These are phyloP conservation scores for Malacoraja senta DNA, from an alignment of 2,797 vertebrate genomes.

Conservation along the genomic window DNA sequence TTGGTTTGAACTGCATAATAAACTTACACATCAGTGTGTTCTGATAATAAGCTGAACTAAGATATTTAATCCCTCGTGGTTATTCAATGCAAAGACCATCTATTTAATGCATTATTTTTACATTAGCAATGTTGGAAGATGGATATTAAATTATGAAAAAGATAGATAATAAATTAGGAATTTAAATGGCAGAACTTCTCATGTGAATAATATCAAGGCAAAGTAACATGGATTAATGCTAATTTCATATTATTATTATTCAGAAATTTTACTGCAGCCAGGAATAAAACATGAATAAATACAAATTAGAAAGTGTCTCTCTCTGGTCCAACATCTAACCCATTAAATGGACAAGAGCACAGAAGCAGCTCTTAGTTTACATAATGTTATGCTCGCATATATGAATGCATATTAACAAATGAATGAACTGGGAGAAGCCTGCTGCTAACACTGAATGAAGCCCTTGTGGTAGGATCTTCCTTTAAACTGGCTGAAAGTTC, in stretches of 20 bases:
- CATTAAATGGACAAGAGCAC: constrained; percentile 22
- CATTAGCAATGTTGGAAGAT: constrained; percentile 31
- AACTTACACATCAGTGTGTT: constrained; percentile 5
- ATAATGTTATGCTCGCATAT: constrained; percentile 29
- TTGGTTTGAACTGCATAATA: constrained; percentile 10
- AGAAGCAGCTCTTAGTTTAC: constrained; percentile 31
- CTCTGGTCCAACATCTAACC: constrained; percentile 26
- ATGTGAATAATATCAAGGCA: constrained; percentile 22
- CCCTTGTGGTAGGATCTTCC: constrained; percentile 12
- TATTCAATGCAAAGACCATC: constrained; percentile 18
- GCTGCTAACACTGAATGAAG: neutral
- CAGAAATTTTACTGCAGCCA: constrained; percentile 29
- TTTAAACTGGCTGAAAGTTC: constrained; percentile 27
- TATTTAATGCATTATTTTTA: constrained; percentile 29
- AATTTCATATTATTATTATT: constrained; percentile 33
- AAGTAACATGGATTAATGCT: constrained; percentile 36
- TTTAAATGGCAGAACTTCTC: constrained; percentile 29
- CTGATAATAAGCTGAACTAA: constrained; percentile 6
- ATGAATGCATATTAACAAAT: constrained; percentile 21
- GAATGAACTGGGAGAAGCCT: neutral
- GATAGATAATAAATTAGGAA: constrained; percentile 30
- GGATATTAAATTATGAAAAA: constrained; percentile 29
- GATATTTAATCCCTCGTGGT: constrained; percentile 31
- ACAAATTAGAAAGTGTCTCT: constrained; percentile 35
- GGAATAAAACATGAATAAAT: constrained; percentile 36